Percentiles rank a stretch among this genome's conserved stretches.
Evolutionary conservation across 2,113 vertebrate species (phyloP).

Genomic region (Verasper variegatus): DNA sequence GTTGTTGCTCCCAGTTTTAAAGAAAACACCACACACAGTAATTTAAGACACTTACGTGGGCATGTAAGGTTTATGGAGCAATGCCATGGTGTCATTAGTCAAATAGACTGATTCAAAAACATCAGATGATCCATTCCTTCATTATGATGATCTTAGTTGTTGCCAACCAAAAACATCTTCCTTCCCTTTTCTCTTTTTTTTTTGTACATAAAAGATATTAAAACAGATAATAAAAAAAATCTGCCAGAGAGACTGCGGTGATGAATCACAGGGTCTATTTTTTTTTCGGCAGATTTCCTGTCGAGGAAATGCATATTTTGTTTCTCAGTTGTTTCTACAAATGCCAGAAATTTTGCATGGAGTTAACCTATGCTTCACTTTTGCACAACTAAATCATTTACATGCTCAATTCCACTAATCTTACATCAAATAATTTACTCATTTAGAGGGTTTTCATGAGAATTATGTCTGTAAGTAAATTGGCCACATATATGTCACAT

Average conservation of each 20-base stretch:
- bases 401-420: neutral
- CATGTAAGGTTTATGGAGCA: constrained; percentile 3
- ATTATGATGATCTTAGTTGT: neutral
- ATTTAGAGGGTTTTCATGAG: neutral
- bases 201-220: neutral
- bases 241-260: too few species aligned
- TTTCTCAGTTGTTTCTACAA: neutral
- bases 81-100: constrained; percentile 16
- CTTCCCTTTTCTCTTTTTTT: neutral
- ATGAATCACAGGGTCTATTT: too few species aligned
- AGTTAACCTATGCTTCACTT: neutral
- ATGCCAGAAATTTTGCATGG: neutral
- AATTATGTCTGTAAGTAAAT: neutral
- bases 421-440: neutral
- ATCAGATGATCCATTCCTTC: constrained; percentile 41
- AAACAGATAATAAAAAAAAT: neutral
- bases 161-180: neutral
- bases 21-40: neutral
- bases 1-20: neutral
- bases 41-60: constrained; percentile 14
- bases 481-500: too few species aligned
- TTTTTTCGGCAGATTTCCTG: too few species aligned
- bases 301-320: neutral
- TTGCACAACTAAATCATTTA: neutral
- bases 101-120: constrained; percentile 22